These are phyloP conservation scores for Lutjanus campechanus DNA, from an alignment of 2,797 vertebrate species.

Conservation along the genomic window DNA sequence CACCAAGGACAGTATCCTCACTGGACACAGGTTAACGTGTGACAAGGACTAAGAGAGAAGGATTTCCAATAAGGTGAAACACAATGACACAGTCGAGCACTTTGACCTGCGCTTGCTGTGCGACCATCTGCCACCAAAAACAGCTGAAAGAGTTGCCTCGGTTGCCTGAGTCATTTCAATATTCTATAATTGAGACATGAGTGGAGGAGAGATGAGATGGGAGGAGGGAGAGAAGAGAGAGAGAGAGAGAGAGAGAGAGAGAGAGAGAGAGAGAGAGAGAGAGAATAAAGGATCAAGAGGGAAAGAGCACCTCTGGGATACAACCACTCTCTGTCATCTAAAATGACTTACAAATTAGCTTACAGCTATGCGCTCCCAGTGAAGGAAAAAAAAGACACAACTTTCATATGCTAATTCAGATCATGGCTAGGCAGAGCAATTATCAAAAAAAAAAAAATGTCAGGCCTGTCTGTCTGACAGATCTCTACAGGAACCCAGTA, in stretches of 20 bases:
- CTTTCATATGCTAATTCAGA: slow-evolving; percentile 86
- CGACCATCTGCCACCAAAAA: slow-evolving; percentile 60
- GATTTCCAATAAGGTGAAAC: slow-evolving; percentile 29
- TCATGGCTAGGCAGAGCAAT: slow-evolving; percentile 78
- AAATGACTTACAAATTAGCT: slow-evolving; percentile 86
- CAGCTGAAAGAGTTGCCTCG: slow-evolving; percentile 31
- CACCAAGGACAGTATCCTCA: slow-evolving; percentile 27
- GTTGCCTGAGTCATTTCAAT: slow-evolving; percentile 53
- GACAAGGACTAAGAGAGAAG: slow-evolving; percentile 46
- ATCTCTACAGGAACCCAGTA: slow-evolving; percentile 63
- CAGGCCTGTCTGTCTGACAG: slow-evolving; percentile 70
- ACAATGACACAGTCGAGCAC: slow-evolving; percentile 43
- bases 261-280: slow-evolving; percentile 36
- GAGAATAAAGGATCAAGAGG: slow-evolving; percentile 75
- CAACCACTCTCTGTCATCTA: slow-evolving; percentile 83
- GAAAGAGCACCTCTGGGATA: slow-evolving; percentile 80
- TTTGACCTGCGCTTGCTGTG: slow-evolving; percentile 50
- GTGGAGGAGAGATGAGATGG: slow-evolving; percentile 46
- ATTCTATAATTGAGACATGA: slow-evolving; percentile 71
- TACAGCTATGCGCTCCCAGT: slow-evolving; percentile 72
- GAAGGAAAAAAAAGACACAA: slow-evolving; percentile 57
- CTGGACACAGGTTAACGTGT: slow-evolving; percentile 32
- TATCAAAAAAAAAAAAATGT: slow-evolving; percentile 70
- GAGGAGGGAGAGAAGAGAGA: slow-evolving; percentile 37
- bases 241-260: slow-evolving; percentile 21